These are phyloP conservation scores for Zaprionus nigranus DNA, from an alignment of 1,140 invertebrate species.

Conservation along the genomic window DNA sequence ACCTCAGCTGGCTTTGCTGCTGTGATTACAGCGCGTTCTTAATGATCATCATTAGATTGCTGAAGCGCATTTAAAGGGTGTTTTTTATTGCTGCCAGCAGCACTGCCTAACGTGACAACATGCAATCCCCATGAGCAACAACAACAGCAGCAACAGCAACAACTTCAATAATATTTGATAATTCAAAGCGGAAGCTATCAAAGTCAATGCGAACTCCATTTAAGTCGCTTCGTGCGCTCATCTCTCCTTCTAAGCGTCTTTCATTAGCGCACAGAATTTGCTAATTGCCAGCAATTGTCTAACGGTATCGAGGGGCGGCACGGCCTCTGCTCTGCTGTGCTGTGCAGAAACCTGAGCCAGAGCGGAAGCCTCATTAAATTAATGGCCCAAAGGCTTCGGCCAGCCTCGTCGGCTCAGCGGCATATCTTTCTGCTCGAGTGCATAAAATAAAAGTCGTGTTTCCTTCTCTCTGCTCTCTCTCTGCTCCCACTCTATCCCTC, in stretches of 20 bases:
- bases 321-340: not conserved
- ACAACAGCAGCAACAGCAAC: constrained; percentile 4
- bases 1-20: not conserved
- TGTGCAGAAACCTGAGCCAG: not conserved
- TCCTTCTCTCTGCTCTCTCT: not conserved
- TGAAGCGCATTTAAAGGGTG: constrained; percentile 61
- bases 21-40: constrained; percentile 69
- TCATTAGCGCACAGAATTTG: constrained; percentile 61
- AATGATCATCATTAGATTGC: constrained; percentile 80
- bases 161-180: constrained; percentile 79
- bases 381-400: constrained; percentile 14
- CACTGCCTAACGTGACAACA: constrained; percentile 70
- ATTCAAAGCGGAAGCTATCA: constrained; percentile 80
- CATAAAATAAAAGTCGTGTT: constrained; percentile 8
- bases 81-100: constrained; percentile 33
- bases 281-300: constrained; percentile 76
- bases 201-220: constrained; percentile 53
- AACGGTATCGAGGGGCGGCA: constrained; percentile 1
- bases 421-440: constrained; percentile 12
- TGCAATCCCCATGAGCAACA: constrained; percentile 56
- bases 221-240: constrained; percentile 24
- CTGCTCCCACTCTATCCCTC: not conserved
- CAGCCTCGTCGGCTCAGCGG: not conserved
- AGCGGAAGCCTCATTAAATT: constrained; percentile 54
- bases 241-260: constrained; percentile 15